Evolutionary conservation across 2,888 invertebrate species (phyloP), one percentile per base, ranked within the genome.

Genomic region (Digitonthophagus gazella): DNA sequence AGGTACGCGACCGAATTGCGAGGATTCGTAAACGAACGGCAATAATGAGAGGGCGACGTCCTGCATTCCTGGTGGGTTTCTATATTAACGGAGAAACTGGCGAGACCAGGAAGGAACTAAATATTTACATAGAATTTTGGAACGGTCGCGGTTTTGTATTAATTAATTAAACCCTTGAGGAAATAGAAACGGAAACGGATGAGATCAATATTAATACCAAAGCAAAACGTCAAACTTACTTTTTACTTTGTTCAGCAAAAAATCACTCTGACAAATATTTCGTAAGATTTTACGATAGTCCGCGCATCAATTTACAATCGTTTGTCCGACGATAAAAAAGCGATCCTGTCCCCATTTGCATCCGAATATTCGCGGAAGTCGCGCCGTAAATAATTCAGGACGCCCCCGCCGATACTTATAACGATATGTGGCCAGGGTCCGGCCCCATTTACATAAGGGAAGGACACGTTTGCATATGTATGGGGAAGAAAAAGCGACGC

Each of bases 361-460:
- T 79, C 74, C 73, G 75, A 79, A 81, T 81, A 77, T 78, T 75
- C 72, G 69, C 76, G 80, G 79, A 80, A 80, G 76, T 76, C 61
- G 78, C 79, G 81, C 80, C 80, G 81, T 82, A 82, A 82, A 82
- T 82, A 81, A 82, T 81, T 82, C 82, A 81, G 70, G 64, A 65
- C 55, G 61, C 65, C 81, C 80, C 78, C 80, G 76, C 76, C 70
- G 68, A 67, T 70, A 64, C 64, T 61, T 61, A 61, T 61, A 19
- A 20, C 61, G 19, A 44, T 44, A 44, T 44, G 28, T 44, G 28
- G 3, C 28, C 28, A 44, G 28, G 61, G 44, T 67, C 64, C 71
- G 64, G 69, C 64, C 72, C 58, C 69, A 74, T 74, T 74, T 74
- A 72, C 74, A 74, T 74, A 73, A 56, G 55, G 58, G 67, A 67